Evolutionary conservation across 1,140 invertebrate species (phyloP), one percentile per base, ranked within the genome.

Genomic region (Drosophila azteca): DNA sequence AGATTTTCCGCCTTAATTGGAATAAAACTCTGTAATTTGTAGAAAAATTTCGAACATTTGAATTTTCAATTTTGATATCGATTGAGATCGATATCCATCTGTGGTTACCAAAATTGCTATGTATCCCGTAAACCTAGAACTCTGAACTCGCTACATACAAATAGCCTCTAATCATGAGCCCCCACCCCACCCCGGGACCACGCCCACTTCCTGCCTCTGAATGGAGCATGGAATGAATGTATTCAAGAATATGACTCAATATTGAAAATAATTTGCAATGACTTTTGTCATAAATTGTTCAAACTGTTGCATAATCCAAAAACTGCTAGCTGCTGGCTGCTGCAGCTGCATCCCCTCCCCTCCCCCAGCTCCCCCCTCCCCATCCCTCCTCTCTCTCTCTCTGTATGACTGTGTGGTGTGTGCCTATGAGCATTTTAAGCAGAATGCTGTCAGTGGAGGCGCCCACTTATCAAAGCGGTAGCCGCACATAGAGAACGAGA

Each of bases 251-350:
- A 81, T 81, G 78, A 81, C 78, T 81, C 78, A 81, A 81, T 81
- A 81, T 81, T 81, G 73, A 81, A 81, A 81, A 81, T 81, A 81
- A 81, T 81, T 81, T 81, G 78, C 81, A 70, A 64, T 70, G 62
- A 79, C 59, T 79, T 84, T 83, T 68, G 80, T 76, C 80, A 84
- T 83, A 83, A 83, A 83, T 83, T 75, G 71, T 75, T 75, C 71
- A 79, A 83, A 55, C 44, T 58, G 49, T 83, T 83, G 79, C 79
- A 83, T 83, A 83, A 83, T 82, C 62, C 74, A 58, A 24, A 0
- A 20, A 20, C 17, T 20, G 17, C 17, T 20, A 20, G 17, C 77
- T 80, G 77, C 17, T 20, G 17, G 0, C 1, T 1, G 17, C 77
- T 80, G 77, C 79, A 71, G 69, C 79, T 79, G 77, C 66, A 48